Evolutionary conservation across 2,888 invertebrate species (phyloP).

Genomic region (Tubulanus polymorphus): DNA sequence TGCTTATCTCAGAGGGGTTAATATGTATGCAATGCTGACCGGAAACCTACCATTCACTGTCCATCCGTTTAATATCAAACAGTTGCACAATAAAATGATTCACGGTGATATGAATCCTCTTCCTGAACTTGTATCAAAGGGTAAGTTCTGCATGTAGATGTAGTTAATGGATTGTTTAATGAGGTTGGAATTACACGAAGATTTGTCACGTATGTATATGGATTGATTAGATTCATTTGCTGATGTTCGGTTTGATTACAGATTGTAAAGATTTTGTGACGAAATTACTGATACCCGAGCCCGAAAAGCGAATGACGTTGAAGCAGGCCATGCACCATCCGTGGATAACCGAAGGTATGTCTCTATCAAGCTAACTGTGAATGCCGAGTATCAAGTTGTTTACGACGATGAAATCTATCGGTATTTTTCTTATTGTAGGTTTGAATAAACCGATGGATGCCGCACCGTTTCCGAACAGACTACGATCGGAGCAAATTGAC

Average conservation of each 20-base stretch:
- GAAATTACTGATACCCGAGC: constrained; percentile 44
- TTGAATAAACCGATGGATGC: constrained; percentile 28
- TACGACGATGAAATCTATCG: not conserved
- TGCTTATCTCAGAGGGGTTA: constrained; percentile 42
- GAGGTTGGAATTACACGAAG: too few species aligned
- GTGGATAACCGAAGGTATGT: constrained; percentile 43
- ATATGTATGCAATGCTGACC: constrained; percentile 53
- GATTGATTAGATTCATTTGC: too few species aligned
- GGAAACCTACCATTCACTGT: constrained; percentile 52
- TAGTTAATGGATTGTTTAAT: too few species aligned
- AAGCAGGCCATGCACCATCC: constrained; percentile 44
- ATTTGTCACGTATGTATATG: too few species aligned
- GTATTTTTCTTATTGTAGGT: constrained; percentile 21
- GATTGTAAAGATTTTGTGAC: constrained; percentile 44
- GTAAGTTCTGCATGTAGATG: too few species aligned
- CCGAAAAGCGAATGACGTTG: constrained; percentile 38
- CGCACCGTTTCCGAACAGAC: constrained; percentile 40
- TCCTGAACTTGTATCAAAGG: constrained; percentile 35
- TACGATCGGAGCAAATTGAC: constrained; percentile 36
- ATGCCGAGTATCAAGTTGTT: not conserved
- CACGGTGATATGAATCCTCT: constrained; percentile 46
- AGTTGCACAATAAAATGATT: constrained; percentile 48
- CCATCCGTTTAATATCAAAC: constrained; percentile 51
- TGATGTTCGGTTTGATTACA: too few species aligned
- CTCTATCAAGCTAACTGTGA: not conserved